Conservation (phyloP, 2,888 invertebrate genomes). For the Drosophila antonietae region DNA sequence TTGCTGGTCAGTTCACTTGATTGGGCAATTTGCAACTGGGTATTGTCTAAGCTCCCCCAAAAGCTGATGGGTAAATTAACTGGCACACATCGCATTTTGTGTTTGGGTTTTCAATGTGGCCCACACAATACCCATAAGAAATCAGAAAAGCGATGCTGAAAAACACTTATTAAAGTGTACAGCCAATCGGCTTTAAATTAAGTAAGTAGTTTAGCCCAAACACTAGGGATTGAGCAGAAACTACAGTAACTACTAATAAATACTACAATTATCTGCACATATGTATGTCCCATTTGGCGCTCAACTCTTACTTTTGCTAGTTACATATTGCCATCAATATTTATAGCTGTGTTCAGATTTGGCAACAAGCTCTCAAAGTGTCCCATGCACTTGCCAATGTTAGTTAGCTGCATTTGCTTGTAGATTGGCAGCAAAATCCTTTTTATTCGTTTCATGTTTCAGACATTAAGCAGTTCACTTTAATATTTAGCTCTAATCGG, state of each 20-base stretch:
- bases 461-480: not conserved
- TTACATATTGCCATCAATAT: not conserved
- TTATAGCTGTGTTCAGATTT: not conserved
- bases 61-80: constrained; percentile 71
- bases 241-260: not conserved
- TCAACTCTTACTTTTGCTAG: too few species aligned
- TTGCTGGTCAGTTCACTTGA: constrained; percentile 71
- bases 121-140: constrained; percentile 29
- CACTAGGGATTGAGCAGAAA: not conserved
- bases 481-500: not conserved
- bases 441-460: not conserved
- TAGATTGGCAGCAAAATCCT: not conserved
- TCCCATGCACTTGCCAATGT: not conserved
- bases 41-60: constrained; percentile 70
- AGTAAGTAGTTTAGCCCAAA: not conserved
- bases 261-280: not conserved
- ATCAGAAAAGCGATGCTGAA: constrained; percentile 17
- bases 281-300: not conserved
- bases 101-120: constrained; percentile 22
- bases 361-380: not conserved
- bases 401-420: not conserved
- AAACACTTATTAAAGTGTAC: constrained; percentile 10
- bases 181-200: not conserved
- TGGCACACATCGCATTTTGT: constrained; percentile 61
- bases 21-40: constrained; percentile 66